phyloP scores from a whole-genome alignment of 2,113 vertebrate genomes.

The Condylura cristata region DNA sequence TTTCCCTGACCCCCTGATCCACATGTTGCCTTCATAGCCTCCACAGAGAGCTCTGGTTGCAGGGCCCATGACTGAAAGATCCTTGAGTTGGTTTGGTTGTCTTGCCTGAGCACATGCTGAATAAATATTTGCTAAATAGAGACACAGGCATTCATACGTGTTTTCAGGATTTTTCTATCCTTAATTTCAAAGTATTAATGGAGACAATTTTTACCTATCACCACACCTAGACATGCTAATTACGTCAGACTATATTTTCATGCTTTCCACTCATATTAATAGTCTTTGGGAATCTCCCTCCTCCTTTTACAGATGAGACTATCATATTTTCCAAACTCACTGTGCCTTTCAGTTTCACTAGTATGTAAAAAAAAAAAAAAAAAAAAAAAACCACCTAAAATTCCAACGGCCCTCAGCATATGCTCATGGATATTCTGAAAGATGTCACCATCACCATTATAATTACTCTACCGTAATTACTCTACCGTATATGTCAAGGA shows the following conservation, averaged over 20 bases:
- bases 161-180: not conserved
- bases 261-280: constrained; percentile 10
- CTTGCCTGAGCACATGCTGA: not conserved
- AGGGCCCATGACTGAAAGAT: not conserved
- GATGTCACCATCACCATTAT: not conserved
- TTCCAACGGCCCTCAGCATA: constrained; percentile 31
- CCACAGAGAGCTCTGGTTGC: not conserved
- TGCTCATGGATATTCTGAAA: constrained; percentile 32
- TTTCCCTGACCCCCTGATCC: not conserved
- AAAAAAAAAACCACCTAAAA: constrained; percentile 75
- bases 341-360: constrained; percentile 65
- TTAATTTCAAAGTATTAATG: not conserved
- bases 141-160: not conserved
- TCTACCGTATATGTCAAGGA: not conserved
- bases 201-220: not conserved
- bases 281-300: constrained; percentile 61
- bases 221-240: not conserved
- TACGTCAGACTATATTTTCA: not conserved
- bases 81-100: not conserved
- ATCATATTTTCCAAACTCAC: constrained; percentile 30
- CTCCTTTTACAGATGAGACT: constrained; percentile 38
- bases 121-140: not conserved
- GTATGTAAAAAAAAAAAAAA: not conserved
- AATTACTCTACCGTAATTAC: not conserved
- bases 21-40: not conserved